Conservation (phyloP, 2,113 vertebrate species). For the Sinocyclocheilus maitianheensis region DNA sequence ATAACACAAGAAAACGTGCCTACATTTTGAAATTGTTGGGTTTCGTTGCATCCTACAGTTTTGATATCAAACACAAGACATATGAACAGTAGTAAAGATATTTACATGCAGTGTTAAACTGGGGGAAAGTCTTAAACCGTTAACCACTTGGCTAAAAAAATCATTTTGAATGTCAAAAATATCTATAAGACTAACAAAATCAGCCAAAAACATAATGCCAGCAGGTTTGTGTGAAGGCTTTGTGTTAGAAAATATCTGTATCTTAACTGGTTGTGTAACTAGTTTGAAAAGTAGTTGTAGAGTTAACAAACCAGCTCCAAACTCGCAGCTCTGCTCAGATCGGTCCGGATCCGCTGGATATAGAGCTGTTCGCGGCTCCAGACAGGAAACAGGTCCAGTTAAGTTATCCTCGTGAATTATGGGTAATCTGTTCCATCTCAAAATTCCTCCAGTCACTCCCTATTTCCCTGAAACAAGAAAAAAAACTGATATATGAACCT, state of each 20-base stretch:
- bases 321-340: not conserved
- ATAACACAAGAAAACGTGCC: not conserved
- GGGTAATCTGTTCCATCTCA: slow-evolving; percentile 26
- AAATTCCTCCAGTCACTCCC: slow-evolving; percentile 17
- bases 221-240: not conserved
- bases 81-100: not conserved
- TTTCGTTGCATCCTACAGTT: not conserved
- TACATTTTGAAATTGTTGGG: not conserved
- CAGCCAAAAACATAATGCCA: not conserved
- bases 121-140: not conserved
- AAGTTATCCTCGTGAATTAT: slow-evolving; percentile 21
- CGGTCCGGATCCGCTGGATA: slow-evolving; percentile 34
- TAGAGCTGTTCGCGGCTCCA: slow-evolving; percentile 12
- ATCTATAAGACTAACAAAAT: not conserved
- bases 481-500: not conserved
- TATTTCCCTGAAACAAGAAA: slow-evolving; percentile 34
- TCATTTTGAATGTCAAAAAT: not conserved
- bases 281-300: not conserved
- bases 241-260: not conserved
- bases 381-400: slow-evolving; percentile 25
- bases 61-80: slow-evolving; percentile 41
- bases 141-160: not conserved
- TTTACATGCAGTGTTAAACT: not conserved
- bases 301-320: slow-evolving; percentile 52
- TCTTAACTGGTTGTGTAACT: not conserved